Evolutionary conservation across 2,888 invertebrate genomes (phyloP).

Genomic region (Mechanitis mazaeus): DNA sequence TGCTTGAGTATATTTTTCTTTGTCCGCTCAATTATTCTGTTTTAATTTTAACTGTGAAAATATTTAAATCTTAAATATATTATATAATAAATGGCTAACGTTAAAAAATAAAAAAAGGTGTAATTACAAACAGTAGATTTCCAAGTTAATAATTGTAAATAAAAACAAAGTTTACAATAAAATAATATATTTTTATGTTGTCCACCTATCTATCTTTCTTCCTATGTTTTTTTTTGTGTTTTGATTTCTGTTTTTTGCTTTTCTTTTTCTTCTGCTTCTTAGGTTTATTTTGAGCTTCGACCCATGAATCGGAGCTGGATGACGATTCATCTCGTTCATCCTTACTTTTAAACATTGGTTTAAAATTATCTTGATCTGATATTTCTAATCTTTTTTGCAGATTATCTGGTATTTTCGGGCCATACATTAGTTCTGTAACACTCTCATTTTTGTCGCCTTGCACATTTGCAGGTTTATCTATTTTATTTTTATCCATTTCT

Average conservation of each 20-base stretch:
- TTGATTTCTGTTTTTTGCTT: slow-evolving; percentile 63
- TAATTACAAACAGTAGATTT: not conserved
- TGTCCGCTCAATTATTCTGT: too few relatives aligned
- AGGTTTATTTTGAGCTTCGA: slow-evolving; percentile 60
- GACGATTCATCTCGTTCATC: slow-evolving; percentile 42
- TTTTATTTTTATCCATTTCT: slow-evolving; percentile 26
- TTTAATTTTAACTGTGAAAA: too few relatives aligned
- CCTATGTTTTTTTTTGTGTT: slow-evolving; percentile 65
- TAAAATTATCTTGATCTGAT: slow-evolving; percentile 31
- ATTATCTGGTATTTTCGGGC: slow-evolving; percentile 77
- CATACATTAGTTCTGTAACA: slow-evolving; percentile 58
- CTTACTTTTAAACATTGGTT: slow-evolving; percentile 40
- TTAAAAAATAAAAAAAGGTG: not conserved
- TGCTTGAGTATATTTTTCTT: not conserved
- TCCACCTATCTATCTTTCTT: slow-evolving; percentile 51
- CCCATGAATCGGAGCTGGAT: slow-evolving; percentile 70
- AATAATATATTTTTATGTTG: not conserved
- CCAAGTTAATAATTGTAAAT: not conserved
- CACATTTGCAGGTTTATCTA: slow-evolving; percentile 24
- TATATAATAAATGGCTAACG: too few relatives aligned
- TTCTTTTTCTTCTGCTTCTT: slow-evolving; percentile 66
- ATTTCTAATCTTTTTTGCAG: slow-evolving; percentile 46
- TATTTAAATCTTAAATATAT: too few relatives aligned
- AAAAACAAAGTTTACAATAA: slow-evolving; percentile 1
- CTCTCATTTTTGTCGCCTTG: slow-evolving; percentile 12